Percentiles rank a stretch among this genome's conserved stretches.
phyloP scores from a whole-genome alignment of 2,797 vertebrate species.

The Triplophysa yarkandensis region DNA sequence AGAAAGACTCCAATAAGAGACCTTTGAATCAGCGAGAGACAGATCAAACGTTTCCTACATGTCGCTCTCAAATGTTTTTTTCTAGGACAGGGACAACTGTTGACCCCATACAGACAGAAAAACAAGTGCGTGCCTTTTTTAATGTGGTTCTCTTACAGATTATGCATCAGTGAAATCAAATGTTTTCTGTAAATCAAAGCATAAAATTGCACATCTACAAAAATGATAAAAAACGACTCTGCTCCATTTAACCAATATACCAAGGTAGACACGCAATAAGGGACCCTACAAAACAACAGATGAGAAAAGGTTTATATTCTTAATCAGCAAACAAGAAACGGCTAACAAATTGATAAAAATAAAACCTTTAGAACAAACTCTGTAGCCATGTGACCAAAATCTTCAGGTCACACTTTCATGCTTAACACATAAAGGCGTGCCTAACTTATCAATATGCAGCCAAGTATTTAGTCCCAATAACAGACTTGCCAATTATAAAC shows the following conservation, averaged over 20 bases:
- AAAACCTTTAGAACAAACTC: background rate
- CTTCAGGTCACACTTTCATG: background rate
- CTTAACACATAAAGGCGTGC: background rate
- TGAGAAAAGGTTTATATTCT: constrained; percentile 5
- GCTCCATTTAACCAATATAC: background rate
- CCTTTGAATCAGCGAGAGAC: constrained; percentile 28
- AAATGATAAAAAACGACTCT: background rate
- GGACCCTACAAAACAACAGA: background rate
- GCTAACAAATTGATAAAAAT: background rate
- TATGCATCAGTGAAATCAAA: background rate
- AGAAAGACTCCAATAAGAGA: constrained; percentile 11
- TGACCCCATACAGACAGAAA: constrained; percentile 21
- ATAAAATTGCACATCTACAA: background rate
- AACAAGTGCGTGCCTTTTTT: background rate
- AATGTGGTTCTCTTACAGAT: constrained; percentile 9
- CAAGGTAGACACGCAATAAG: too few relatives aligned
- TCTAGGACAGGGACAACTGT: constrained; percentile 30
- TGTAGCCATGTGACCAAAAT: background rate
- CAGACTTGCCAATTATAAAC: background rate
- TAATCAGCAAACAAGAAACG: background rate
- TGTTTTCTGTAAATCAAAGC: background rate
- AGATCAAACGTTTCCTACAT: constrained; percentile 43
- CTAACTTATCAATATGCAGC: too few relatives aligned
- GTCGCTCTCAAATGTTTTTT: constrained; percentile 25
- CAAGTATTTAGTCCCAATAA: background rate